These are phyloP conservation scores for Carpatolechia fugitivella DNA, from an alignment of 2,888 invertebrate genomes.

Conservation along the genomic window DNA sequence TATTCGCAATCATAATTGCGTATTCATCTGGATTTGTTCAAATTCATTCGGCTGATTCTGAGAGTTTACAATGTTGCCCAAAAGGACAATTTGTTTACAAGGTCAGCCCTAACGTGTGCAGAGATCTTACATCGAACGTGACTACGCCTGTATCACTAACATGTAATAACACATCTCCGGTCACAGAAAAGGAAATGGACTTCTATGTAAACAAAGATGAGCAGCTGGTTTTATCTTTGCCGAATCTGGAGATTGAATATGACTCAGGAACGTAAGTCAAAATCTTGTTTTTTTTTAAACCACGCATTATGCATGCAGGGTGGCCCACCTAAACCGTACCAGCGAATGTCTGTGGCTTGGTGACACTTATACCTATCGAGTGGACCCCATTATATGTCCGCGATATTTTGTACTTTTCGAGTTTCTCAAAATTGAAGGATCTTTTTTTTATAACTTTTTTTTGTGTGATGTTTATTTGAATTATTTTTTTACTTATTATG, in stretches of 20 bases:
- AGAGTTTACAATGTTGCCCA: constrained; percentile 32
- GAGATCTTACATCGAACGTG: constrained; percentile 34
- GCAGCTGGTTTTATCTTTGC: constrained; percentile 23
- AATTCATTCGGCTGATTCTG: constrained; percentile 1
- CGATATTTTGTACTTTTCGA: no score
- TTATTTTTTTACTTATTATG: no score
- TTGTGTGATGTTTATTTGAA: no score
- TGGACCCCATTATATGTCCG: no score
- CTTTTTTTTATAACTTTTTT: no score
- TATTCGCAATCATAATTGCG: neutral
- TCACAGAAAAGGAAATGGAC: neutral
- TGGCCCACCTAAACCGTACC: no score
- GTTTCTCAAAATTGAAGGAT: no score
- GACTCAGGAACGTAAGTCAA: constrained; percentile 31
- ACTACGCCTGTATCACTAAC: constrained; percentile 25
- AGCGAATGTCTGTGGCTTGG: no score
- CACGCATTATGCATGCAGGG: no score
- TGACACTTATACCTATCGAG: no score
- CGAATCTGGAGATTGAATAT: constrained; percentile 19
- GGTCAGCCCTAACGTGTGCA: constrained; percentile 28
- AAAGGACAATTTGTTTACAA: constrained; percentile 24
- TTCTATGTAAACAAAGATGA: constrained; percentile 23
- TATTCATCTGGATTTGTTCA: constrained; percentile 10
- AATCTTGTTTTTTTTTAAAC: neutral
- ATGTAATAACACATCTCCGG: constrained; percentile 22